phyloP scores from a whole-genome alignment of 2,797 vertebrate species.

The Syndactyla subalaris region DNA sequence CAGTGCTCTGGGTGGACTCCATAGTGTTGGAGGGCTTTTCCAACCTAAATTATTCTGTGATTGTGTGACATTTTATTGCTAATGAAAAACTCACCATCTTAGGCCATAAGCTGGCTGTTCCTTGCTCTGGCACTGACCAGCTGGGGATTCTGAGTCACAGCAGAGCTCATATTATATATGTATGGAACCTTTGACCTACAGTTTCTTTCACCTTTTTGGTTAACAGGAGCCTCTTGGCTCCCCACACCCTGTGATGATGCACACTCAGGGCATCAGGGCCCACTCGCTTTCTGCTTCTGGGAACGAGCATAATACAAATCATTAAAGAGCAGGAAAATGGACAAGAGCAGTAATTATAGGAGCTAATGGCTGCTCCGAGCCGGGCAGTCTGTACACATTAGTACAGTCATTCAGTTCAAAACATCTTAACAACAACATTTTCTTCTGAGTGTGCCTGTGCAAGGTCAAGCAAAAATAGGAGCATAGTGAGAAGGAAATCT shows the following conservation, averaged over 20 bases:
- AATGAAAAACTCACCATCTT: neutral
- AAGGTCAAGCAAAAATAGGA: conserved; percentile 40
- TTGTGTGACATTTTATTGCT: neutral
- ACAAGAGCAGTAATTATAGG: conserved; percentile 23
- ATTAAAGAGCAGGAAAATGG: neutral
- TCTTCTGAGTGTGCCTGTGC: neutral
- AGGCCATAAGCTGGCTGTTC: neutral
- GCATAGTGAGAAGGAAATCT: neutral
- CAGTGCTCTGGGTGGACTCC: accelerated
- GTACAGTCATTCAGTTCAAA: neutral
- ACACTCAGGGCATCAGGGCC: accelerated
- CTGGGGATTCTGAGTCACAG: neutral
- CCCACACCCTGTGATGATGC: neutral
- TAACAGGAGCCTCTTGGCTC: neutral
- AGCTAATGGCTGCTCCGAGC: neutral
- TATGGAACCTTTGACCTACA: neutral
- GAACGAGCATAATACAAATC: neutral
- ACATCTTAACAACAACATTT: conserved; percentile 6
- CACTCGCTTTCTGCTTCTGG: neutral
- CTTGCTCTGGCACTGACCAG: neutral
- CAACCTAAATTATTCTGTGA: accelerated
- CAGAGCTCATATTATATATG: neutral
- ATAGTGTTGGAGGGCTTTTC: neutral
- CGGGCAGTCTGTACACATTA: neutral
- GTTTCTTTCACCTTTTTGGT: neutral